phyloP scores from a whole-genome alignment of 2,797 vertebrate species.

The Labeo calbasu region DNA sequence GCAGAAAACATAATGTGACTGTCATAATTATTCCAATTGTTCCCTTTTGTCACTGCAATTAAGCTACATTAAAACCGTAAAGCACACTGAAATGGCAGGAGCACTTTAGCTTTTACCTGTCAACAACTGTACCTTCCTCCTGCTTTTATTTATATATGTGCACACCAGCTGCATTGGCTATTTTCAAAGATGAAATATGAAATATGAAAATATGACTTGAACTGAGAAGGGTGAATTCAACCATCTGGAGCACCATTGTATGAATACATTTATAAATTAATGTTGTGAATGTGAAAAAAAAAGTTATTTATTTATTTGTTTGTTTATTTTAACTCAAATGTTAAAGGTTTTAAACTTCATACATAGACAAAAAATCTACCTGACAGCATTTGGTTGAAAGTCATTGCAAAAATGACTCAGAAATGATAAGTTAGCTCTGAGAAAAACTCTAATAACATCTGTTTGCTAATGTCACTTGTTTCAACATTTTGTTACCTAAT shows the following conservation, averaged over 20 bases:
- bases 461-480: neutral
- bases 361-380: neutral
- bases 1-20: slow-evolving; percentile 9
- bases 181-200: neutral
- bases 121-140: neutral
- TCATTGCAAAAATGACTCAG: neutral
- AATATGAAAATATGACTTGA: neutral
- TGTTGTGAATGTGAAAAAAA: too few species aligned
- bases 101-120: neutral
- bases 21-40: slow-evolving; percentile 21
- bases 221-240: neutral
- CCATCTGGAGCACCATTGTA: neutral
- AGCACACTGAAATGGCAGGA: slow-evolving; percentile 2
- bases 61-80: slow-evolving; percentile 23
- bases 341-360: too few species aligned
- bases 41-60: slow-evolving; percentile 23
- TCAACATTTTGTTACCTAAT: neutral
- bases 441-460: neutral
- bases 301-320: too few species aligned
- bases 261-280: neutral
- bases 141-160: neutral
- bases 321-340: too few species aligned
- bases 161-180: neutral
- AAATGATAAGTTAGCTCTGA: neutral
- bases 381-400: neutral